A percentile compares a stretch with the other conserved stretches of the same genome.
phyloP scores from a whole-genome alignment of 2,888 invertebrate genomes.

The Agrotis clavis region DNA sequence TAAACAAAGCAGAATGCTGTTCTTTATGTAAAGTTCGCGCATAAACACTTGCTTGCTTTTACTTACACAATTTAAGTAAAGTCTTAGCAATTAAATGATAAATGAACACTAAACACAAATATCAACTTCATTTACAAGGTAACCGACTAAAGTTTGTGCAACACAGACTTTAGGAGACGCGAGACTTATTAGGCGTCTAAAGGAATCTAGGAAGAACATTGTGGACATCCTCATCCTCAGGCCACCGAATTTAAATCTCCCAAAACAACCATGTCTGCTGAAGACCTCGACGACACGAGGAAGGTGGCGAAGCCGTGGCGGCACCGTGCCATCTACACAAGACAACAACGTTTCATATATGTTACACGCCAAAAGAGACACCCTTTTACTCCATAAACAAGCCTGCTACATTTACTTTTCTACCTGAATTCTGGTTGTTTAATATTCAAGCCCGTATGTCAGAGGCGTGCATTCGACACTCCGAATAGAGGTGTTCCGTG shows the following conservation, averaged over 20 bases:
- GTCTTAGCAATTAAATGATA: conserved; percentile 18
- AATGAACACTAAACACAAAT: conserved; percentile 24
- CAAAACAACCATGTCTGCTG: too few species aligned
- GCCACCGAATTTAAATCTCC: too few species aligned
- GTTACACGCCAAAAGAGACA: not conserved
- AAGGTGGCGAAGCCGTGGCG: too few species aligned
- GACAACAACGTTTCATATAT: too few species aligned
- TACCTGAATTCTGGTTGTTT: conserved; percentile 21
- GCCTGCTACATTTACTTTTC: not conserved
- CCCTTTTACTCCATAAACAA: not conserved
- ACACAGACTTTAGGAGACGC: not conserved
- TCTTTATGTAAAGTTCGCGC: not conserved
- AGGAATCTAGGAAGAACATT: too few species aligned
- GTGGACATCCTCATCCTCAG: too few species aligned
- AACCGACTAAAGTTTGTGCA: conserved; percentile 8
- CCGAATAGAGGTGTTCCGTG: conserved; percentile 60
- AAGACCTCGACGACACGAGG: too few species aligned
- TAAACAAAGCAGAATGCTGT: not conserved
- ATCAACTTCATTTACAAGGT: conserved; percentile 25
- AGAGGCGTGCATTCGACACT: conserved; percentile 57
- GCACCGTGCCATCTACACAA: too few species aligned
- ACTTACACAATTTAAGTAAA: not conserved
- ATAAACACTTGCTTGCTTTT: not conserved
- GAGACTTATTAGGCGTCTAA: not conserved
- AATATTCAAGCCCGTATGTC: conserved; percentile 53